Percentiles rank a stretch among this genome's conserved stretches.
Evolutionary conservation across 2,113 vertebrate species (phyloP).

Genomic region (Osmerus eperlanus): DNA sequence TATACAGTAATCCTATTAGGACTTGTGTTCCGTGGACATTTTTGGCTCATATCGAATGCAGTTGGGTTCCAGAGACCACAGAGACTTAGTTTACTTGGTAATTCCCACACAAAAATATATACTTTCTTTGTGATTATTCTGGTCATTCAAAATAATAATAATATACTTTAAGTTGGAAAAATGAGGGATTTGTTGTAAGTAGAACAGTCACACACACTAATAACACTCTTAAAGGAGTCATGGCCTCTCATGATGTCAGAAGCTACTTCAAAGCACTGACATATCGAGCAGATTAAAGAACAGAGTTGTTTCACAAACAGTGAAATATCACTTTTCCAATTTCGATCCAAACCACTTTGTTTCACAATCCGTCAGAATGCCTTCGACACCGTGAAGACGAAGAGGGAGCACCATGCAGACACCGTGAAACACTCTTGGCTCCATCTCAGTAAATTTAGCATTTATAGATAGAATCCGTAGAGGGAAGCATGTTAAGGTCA

Average conservation of each 20-base stretch:
- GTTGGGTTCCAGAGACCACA: background rate
- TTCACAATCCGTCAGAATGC: constrained; percentile 7
- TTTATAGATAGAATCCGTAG: constrained; percentile 37
- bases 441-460: constrained; percentile 33
- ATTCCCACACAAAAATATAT: background rate
- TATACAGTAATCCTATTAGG: constrained; percentile 7
- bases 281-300: too few relatives aligned
- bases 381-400: background rate
- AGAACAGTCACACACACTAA: background rate
- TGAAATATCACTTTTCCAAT: background rate
- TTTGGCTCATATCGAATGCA: background rate
- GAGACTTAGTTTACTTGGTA: background rate
- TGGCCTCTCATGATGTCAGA: background rate
- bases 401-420: constrained; percentile 1
- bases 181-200: background rate
- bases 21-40: constrained; percentile 4
- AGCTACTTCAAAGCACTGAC: too few relatives aligned
- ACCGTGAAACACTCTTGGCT: constrained; percentile 28
- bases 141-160: background rate
- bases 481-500: constrained; percentile 49
- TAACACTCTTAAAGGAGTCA: background rate
- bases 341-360: background rate
- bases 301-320: background rate
- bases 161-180: background rate
- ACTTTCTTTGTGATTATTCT: background rate